Conservation (phyloP, 2,888 invertebrate species). For the Cryptocephalus primarius region DNA sequence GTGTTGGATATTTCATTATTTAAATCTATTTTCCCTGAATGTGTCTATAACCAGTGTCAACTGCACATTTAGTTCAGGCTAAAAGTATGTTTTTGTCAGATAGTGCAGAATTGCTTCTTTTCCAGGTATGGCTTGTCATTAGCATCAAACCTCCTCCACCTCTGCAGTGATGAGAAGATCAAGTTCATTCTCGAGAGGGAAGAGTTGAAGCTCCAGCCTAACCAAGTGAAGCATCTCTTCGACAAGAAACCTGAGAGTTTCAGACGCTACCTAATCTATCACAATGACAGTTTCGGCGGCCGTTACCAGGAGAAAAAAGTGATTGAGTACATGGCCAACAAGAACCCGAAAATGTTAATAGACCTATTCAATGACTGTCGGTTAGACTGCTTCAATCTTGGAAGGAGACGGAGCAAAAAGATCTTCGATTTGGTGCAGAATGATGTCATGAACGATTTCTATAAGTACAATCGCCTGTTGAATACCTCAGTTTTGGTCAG, state of each 20-base stretch:
- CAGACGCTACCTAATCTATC: slow-evolving; percentile 8
- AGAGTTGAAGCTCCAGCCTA: slow-evolving; percentile 6
- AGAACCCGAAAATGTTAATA: slow-evolving; percentile 8
- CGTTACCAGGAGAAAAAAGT: slow-evolving; percentile 5
- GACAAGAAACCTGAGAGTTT: slow-evolving; percentile 10
- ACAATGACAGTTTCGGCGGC: slow-evolving; percentile 3
- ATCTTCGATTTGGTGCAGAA: slow-evolving; percentile 4
- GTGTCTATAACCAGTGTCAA: too few relatives aligned
- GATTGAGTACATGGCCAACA: slow-evolving; percentile 6
- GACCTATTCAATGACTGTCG: slow-evolving; percentile 2
- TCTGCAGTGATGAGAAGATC: slow-evolving; percentile 14
- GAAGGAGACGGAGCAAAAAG: slow-evolving; percentile 4
- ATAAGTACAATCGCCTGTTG: slow-evolving; percentile 1
- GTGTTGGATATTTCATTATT: too few relatives aligned
- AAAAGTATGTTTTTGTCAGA: too few relatives aligned
- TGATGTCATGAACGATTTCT: slow-evolving; percentile 5
- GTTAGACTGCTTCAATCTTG: slow-evolving; percentile 1
- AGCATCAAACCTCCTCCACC: slow-evolving; percentile 11
- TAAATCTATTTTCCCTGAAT: too few relatives aligned
- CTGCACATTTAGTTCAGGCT: too few relatives aligned
- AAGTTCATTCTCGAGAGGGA: slow-evolving; percentile 5
- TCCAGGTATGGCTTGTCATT: slow-evolving; percentile 14
- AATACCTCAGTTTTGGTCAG: slow-evolving; percentile 4
- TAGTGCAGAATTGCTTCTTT: slow-evolving; percentile 2
- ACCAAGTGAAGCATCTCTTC: slow-evolving; percentile 12